Conservation (phyloP, 1,140 invertebrate genomes). For the Platyscapa corneri region DNA sequence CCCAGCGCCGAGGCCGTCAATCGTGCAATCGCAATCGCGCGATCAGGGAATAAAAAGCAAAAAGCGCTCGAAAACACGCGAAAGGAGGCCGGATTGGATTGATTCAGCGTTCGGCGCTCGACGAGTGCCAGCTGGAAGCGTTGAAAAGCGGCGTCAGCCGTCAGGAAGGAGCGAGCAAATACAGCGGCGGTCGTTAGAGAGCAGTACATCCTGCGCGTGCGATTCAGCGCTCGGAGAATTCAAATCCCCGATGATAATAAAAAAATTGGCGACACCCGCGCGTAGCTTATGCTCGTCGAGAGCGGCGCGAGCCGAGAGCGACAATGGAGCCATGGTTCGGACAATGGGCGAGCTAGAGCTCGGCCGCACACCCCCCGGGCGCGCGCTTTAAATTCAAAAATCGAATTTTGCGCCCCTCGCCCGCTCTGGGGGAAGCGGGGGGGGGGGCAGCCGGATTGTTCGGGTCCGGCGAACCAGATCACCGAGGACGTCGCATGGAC, state of each 20-base stretch:
- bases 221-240: neutral
- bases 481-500: slow-evolving; percentile 46
- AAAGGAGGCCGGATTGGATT: too few relatives aligned
- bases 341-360: neutral
- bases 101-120: too few relatives aligned
- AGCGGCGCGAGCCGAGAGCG: neutral
- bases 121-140: neutral
- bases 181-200: neutral
- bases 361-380: slow-evolving; percentile 55
- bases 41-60: too few relatives aligned
- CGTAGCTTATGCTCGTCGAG: neutral
- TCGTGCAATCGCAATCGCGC: too few relatives aligned
- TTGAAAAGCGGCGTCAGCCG: neutral
- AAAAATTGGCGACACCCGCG: slow-evolving; percentile 40
- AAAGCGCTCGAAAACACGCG: too few relatives aligned
- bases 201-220: neutral
- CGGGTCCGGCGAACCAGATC: slow-evolving; percentile 61
- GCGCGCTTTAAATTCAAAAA: slow-evolving; percentile 73
- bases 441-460: slow-evolving; percentile 59
- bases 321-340: neutral
- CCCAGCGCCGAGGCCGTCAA: too few relatives aligned
- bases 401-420: slow-evolving; percentile 62
- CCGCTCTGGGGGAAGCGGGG: neutral
- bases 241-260: slow-evolving; percentile 30
- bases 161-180: too few relatives aligned